Base-by-base conservation (phyloP, 2,797 vertebrate species). In the Esox masquinongy region DNA sequence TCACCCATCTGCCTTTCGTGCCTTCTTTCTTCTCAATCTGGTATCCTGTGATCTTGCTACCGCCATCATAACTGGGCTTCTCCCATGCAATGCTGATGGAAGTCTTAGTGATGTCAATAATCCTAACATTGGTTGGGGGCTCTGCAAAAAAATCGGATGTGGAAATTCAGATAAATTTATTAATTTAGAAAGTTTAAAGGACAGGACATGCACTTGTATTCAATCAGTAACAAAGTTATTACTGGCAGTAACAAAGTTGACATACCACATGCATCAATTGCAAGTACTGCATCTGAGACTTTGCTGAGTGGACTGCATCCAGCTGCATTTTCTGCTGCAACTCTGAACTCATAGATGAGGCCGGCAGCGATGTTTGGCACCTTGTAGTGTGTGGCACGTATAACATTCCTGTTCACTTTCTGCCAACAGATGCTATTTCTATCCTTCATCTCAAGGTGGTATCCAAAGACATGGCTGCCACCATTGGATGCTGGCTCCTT, bases 341-440 rank as follows among this genome's bases (percentile, higher is more conserved):
- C 92, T 80, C 93, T 92, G 84, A 95, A 95, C 91, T 95, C 95
- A 80, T 95, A 95, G 83, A 95, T 93, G 66, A 95, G 92, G 19
- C 95, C 95, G 75, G 92, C 87, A 0, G 88, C 93, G 80, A 95
- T 88, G 4, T 89, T 94, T 49, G 92, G 92, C 75, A 93, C 92
- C 90, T 95, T 95, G 82, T 94, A 94, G 82, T 95, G 94, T 82
- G 90, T 94, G 76, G 94, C 94, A 59, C 95, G 95, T 82, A 95
- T 94, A 68, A 95, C 75, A 49, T 90, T 92, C 88, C 94, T 95
- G 85, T 94, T 95, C 72, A 81, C 91, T 76, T 93, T 95, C 85
- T 95, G 94, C 95, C 95, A 95, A 77, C 95, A 82, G 75, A 95
- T 94, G 79, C 94, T 95, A 59, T 95, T 95, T 73, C 94, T 94